These are phyloP conservation scores for Platypus cylindrus DNA, from an alignment of 2,888 invertebrate species.

Conservation along the genomic window DNA sequence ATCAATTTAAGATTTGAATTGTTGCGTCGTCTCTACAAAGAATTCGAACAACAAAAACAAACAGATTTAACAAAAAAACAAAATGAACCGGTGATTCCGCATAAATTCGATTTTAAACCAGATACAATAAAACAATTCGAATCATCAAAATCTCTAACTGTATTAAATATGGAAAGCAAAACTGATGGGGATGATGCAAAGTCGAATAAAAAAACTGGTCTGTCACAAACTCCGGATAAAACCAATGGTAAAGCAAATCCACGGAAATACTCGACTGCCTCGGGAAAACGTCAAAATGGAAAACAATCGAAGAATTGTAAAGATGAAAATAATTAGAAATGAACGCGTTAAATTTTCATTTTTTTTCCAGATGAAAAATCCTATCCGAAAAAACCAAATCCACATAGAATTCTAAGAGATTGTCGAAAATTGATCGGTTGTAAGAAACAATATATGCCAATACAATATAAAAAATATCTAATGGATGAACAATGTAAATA, in stretches of 20 bases:
- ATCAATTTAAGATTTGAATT: constrained; percentile 7
- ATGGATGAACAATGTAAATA: too few species aligned
- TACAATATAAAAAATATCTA: too few species aligned
- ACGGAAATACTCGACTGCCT: too few species aligned
- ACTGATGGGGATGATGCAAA: neutral
- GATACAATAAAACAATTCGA: neutral
- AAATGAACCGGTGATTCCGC: neutral
- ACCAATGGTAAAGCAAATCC: neutral
- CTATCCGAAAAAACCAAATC: too few species aligned
- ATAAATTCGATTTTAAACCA: constrained; percentile 1
- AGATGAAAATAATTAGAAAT: too few species aligned
- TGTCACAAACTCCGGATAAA: neutral
- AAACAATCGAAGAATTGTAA: too few species aligned
- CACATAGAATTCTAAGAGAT: too few species aligned
- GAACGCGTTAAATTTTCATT: too few species aligned
- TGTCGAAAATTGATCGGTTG: too few species aligned
- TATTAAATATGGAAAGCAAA: neutral
- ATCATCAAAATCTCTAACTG: neutral
- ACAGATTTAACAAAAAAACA: neutral
- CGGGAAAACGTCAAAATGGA: too few species aligned
- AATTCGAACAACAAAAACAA: constrained; percentile 4
- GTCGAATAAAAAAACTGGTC: neutral
- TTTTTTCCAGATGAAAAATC: too few species aligned
- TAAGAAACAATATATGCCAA: too few species aligned
- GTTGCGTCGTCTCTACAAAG: constrained; percentile 6